Percentiles rank a stretch among this genome's conserved stretches.
Evolutionary conservation across 2,888 invertebrate species (phyloP).

Genomic region (Rhopalosiphum nymphaeae): DNA sequence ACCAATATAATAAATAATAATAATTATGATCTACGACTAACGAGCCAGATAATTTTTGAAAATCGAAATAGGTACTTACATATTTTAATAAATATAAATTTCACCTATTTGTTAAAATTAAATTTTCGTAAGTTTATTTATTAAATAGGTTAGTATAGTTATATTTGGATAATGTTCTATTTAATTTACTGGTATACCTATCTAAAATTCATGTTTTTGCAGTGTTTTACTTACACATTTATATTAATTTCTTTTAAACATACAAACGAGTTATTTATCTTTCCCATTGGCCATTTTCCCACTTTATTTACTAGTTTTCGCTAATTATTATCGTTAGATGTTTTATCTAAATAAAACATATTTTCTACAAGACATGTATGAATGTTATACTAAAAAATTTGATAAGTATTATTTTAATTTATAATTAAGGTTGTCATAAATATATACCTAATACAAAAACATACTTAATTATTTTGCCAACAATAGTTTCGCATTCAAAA

Average conservation of each 20-base stretch:
- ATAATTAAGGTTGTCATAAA: neutral
- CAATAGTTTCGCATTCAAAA: neutral
- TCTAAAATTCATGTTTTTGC: conserved; percentile 26
- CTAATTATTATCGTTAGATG: conserved; percentile 43
- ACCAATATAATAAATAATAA: neutral
- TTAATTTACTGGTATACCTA: conserved; percentile 2
- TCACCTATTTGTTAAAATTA: neutral
- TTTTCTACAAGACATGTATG: neutral
- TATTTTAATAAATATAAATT: conserved; percentile 1
- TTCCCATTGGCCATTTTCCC: conserved; percentile 39
- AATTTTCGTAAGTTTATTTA: neutral
- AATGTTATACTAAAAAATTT: neutral
- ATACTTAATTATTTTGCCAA: neutral
- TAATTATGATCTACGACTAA: neutral
- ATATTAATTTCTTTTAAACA: conserved; percentile 36
- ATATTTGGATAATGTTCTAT: conserved; percentile 8
- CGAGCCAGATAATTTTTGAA: neutral
- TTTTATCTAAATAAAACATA: conserved; percentile 47
- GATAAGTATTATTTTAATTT: neutral
- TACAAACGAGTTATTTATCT: conserved; percentile 38
- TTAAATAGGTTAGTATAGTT: conserved; percentile 38
- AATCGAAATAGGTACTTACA: neutral
- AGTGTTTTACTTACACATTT: conserved; percentile 11
- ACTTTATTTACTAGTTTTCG: conserved; percentile 32
- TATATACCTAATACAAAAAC: neutral